These are phyloP conservation scores for Tauraco hartlaubi DNA, from an alignment of 2,797 vertebrate genomes.

Conservation along the genomic window DNA sequence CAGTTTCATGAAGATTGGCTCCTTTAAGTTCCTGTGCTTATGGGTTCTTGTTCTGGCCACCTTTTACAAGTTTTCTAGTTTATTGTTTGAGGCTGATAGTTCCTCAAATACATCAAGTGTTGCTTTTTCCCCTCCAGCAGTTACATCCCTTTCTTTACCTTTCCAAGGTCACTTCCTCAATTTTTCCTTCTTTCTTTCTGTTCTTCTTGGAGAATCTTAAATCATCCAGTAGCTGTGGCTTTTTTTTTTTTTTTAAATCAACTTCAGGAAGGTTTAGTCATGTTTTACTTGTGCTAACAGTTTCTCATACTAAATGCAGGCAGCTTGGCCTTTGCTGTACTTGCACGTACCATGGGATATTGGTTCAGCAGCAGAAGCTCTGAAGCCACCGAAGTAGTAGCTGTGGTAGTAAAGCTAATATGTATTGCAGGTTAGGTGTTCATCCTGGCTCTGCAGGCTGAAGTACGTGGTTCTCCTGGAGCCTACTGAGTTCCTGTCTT, in stretches of 20 bases:
- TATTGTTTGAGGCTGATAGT: background rate
- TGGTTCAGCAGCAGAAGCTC: background rate
- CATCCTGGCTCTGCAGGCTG: background rate
- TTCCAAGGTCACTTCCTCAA: background rate
- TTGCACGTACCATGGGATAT: rapidly evolving
- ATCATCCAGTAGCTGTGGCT: background rate
- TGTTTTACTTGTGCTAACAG: background rate
- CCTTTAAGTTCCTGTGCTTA: background rate
- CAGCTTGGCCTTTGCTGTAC: background rate
- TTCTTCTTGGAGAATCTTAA: background rate
- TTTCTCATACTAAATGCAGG: background rate
- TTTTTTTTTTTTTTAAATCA: background rate
- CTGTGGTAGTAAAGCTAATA: background rate
- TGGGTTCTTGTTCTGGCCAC: background rate
- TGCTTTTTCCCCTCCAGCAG: background rate
- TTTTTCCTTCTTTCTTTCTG: background rate
- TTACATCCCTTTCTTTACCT: background rate
- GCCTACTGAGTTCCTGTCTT: background rate
- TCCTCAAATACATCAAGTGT: background rate
- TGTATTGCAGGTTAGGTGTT: background rate
- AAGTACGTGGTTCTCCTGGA: background rate
- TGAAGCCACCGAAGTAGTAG: background rate
- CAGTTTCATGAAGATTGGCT: background rate
- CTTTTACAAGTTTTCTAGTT: background rate
- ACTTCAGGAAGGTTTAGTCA: background rate